Base-by-base conservation (phyloP, 2,113 vertebrate species). In the Pelodiscus sinensis region DNA sequence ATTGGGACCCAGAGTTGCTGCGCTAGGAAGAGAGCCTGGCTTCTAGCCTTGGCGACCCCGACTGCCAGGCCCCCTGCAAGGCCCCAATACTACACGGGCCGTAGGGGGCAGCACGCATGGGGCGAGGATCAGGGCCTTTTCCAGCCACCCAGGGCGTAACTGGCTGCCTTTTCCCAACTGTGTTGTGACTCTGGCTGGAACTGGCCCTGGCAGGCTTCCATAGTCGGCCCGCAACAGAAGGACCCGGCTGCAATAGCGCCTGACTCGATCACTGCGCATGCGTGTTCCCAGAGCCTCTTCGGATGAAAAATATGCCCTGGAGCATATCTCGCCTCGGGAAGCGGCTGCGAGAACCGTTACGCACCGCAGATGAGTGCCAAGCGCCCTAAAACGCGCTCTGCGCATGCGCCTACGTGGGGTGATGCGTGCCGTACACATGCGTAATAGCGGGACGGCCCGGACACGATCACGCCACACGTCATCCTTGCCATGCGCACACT, bases 121-220 rank as follows among this genome's bases (percentile, higher is more conserved):
- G 29, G 6, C 27, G 29, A 65, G 15, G 29, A 18, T n/a, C 62
- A 14, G 18, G 29, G 62, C 14, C 29, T 31, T 10, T 2, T 29
- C 3, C 15, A 7, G 11, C 58, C 4, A 7, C 25, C 25, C 13
- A 29, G 13, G 27, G 62, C 2, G 7, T 7, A 6, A n/a, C 29
- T 22, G 0, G 0, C 1, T 0, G 1, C 50, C 21, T 1, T 18
- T 19, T 68, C 81, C 77, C n/a, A 79, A 51, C 1, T 2, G 12
- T 3, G 11, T 9, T 25, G 44, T 24, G 10, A 3, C 50, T 1
- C 1, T 31, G 4, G 1, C 1, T 2, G 0, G 11, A 5, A 0
- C 38, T 84, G 79, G 65, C 54, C 84, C 56, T 9, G 0, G 0
- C 2, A 4, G 35, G 2, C 2, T 4, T 0, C 82, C 85, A 38